Evolutionary conservation across 1,140 invertebrate species (phyloP).

Genomic region (Dendrolimus punctatus): DNA sequence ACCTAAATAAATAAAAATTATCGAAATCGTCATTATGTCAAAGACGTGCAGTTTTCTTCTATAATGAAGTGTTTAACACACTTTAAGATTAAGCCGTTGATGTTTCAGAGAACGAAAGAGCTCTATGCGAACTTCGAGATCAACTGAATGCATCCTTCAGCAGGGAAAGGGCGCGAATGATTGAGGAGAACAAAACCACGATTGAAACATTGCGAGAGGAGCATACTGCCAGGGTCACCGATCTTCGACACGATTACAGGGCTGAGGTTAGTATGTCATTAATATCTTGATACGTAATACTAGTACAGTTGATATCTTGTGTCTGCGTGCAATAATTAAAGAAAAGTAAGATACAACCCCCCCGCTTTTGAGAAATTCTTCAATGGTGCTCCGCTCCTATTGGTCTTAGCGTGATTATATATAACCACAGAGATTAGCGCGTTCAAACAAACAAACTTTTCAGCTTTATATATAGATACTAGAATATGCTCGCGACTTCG

Average conservation of each 20-base stretch:
- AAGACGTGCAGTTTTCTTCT: no score
- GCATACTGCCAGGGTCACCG: constrained; percentile 46
- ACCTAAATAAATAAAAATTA: no score
- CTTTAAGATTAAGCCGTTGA: not conserved
- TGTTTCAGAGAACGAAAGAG: constrained; percentile 49
- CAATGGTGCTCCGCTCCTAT: no score
- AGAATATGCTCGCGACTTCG: no score
- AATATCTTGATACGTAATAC: not conserved
- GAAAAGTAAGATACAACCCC: no score
- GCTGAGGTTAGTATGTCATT: constrained; percentile 61
- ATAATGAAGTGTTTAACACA: no score
- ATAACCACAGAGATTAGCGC: no score
- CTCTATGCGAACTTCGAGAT: constrained; percentile 38
- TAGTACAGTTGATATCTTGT: not conserved
- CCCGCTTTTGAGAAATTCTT: no score
- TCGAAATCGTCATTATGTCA: no score
- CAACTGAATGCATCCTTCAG: constrained; percentile 41
- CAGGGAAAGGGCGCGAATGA: constrained; percentile 39
- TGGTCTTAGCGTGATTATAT: no score
- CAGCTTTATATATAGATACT: no score
- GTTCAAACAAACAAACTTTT: no score
- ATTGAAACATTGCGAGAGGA: constrained; percentile 47
- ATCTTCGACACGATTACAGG: constrained; percentile 75
- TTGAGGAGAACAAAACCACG: constrained; percentile 49
- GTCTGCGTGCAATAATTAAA: not conserved